These are phyloP conservation scores for Drosophila rhopaloa DNA, from an alignment of 1,140 invertebrate genomes.

Conservation along the genomic window DNA sequence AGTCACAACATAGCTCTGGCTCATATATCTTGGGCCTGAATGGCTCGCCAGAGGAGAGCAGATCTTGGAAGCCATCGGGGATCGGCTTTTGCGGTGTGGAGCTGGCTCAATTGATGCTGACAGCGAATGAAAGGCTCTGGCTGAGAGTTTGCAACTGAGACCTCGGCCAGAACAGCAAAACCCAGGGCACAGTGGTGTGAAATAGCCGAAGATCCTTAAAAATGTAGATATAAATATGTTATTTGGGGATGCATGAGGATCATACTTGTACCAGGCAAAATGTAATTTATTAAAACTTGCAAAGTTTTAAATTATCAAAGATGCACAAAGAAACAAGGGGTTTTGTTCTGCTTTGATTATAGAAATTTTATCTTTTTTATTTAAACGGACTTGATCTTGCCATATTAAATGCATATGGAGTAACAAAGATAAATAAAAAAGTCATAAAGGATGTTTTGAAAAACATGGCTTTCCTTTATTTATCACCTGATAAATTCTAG, in stretches of 20 bases:
- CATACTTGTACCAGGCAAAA: no score
- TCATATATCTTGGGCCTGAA: conserved; percentile 72
- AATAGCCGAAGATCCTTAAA: background rate
- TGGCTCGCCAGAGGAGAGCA: conserved; percentile 17
- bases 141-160: conserved; percentile 45
- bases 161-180: conserved; percentile 19
- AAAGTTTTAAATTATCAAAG: no score
- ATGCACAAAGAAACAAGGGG: no score
- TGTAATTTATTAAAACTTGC: no score
- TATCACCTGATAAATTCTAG: background rate
- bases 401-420: no score
- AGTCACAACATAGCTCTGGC: conserved; percentile 77
- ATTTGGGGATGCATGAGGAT: no score
- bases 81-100: conserved; percentile 35
- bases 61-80: background rate
- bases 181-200: conserved; percentile 23
- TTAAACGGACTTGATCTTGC: no score
- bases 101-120: conserved; percentile 80
- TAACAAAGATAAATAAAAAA: no score
- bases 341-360: no score
- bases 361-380: no score
- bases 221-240: no score
- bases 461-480: background rate
- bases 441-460: no score
- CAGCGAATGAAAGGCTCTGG: conserved; percentile 78